Percentiles rank a stretch among this genome's conserved stretches.
These are phyloP conservation scores for Hephaestus fuliginosus DNA, from an alignment of 2,797 vertebrate species.

Conservation along the genomic window DNA sequence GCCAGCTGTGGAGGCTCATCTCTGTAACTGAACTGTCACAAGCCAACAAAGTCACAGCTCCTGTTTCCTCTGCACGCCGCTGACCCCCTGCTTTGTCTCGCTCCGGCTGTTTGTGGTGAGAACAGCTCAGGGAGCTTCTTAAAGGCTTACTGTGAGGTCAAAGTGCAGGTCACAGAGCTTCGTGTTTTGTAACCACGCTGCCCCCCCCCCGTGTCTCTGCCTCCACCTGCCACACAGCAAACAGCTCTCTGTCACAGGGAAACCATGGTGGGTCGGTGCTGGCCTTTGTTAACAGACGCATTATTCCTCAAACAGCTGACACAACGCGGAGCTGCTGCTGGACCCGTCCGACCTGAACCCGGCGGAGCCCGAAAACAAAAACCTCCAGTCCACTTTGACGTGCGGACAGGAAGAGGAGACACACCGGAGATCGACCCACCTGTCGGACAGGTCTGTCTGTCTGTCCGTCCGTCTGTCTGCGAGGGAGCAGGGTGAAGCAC, in stretches of 20 bases:
- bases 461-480: neutral
- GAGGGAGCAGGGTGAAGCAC: neutral
- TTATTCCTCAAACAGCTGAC: too few relatives aligned
- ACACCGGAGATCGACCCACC: constrained; percentile 31
- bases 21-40: neutral
- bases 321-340: too few relatives aligned
- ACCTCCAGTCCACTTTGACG: too few relatives aligned
- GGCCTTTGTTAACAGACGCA: too few relatives aligned
- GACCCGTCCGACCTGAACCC: too few relatives aligned
- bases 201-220: neutral
- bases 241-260: too few relatives aligned
- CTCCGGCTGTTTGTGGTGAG: neutral
- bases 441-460: neutral
- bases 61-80: neutral
- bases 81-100: neutral
- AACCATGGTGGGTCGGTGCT: too few relatives aligned
- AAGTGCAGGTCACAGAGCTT: neutral
- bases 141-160: neutral
- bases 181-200: neutral
- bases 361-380: too few relatives aligned
- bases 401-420: too few relatives aligned
- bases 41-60: neutral
- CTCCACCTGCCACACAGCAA: too few relatives aligned
- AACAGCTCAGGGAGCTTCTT: neutral
- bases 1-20: neutral